Evolutionary conservation across 1,140 invertebrate genomes (phyloP).

Genomic region (Phocides pigmalion): DNA sequence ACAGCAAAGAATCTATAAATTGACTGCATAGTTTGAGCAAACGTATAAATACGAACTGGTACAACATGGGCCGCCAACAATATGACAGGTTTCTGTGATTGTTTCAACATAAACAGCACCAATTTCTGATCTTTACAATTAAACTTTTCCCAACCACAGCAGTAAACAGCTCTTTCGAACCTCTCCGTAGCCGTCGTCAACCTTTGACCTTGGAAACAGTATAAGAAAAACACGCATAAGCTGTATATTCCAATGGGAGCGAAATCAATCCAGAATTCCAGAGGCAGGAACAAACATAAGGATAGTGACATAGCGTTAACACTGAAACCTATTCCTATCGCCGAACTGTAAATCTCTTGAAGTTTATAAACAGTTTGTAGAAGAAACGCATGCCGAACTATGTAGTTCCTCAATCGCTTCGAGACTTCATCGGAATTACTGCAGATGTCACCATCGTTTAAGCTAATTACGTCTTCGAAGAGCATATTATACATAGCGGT

Average conservation of each 20-base stretch:
- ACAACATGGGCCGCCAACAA: constrained; percentile 43
- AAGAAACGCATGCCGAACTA: constrained; percentile 36
- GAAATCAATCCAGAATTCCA: constrained; percentile 43
- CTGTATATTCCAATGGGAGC: constrained; percentile 42
- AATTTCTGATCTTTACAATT: constrained; percentile 36
- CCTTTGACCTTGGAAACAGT: constrained; percentile 52
- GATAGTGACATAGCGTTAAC: constrained; percentile 44
- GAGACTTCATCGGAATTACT: constrained; percentile 3
- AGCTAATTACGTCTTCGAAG: constrained; percentile 35
- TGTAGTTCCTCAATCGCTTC: constrained; percentile 34
- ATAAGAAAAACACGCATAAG: constrained; percentile 50
- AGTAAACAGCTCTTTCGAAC: constrained; percentile 50
- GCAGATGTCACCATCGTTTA: constrained; percentile 24
- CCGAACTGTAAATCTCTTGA: constrained; percentile 38
- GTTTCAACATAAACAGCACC: constrained; percentile 46
- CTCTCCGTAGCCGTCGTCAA: constrained; percentile 47
- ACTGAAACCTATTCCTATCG: constrained; percentile 44
- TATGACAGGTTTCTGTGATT: constrained; percentile 46
- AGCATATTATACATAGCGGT: constrained; percentile 44
- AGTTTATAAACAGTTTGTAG: constrained; percentile 43
- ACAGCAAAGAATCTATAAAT: constrained; percentile 53
- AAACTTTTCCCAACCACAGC: constrained; percentile 55
- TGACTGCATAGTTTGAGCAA: constrained; percentile 43
- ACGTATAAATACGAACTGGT: constrained; percentile 48
- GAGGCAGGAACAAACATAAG: constrained; percentile 45